These are phyloP conservation scores for Agrochola litura DNA, from an alignment of 2,888 invertebrate species.

Conservation along the genomic window DNA sequence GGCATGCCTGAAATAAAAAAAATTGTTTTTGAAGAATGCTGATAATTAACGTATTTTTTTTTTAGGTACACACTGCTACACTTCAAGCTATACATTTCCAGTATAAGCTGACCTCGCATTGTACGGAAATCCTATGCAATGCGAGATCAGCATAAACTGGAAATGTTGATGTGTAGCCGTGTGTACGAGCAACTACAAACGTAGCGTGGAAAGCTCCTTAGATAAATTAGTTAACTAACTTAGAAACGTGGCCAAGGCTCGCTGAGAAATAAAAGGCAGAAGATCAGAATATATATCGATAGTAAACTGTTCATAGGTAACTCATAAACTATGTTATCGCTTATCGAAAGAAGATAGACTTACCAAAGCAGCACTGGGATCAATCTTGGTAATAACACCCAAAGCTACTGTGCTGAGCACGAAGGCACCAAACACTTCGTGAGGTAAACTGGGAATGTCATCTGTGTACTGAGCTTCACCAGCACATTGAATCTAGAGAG, in stretches of 20 bases:
- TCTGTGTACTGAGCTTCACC: constrained; percentile 93
- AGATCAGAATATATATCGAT: not conserved
- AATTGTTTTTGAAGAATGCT: not conserved
- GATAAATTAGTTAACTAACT: not conserved
- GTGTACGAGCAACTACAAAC: not conserved
- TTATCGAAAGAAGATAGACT: constrained; percentile 36
- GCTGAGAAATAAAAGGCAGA: not conserved
- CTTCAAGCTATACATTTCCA: too few species aligned
- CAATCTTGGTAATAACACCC: constrained; percentile 90
- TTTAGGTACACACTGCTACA: too few species aligned
- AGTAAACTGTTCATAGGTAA: not conserved
- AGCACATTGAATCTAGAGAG: constrained; percentile 87
- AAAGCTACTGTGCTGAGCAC: constrained; percentile 87
- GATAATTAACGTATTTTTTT: not conserved
- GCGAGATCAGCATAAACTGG: too few species aligned
- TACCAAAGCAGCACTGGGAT: constrained; percentile 91
- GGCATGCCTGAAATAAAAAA: constrained; percentile 85
- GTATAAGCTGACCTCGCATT: too few species aligned
- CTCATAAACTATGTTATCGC: not conserved
- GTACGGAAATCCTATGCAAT: too few species aligned
- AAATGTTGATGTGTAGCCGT: too few species aligned
- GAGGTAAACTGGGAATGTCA: constrained; percentile 89
- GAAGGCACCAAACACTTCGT: constrained; percentile 92
- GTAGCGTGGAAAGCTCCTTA: not conserved
- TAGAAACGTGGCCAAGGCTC: not conserved